These are phyloP conservation scores for Lepidotrigona ventralis DNA, from an alignment of 1,140 invertebrate genomes.

Conservation along the genomic window DNA sequence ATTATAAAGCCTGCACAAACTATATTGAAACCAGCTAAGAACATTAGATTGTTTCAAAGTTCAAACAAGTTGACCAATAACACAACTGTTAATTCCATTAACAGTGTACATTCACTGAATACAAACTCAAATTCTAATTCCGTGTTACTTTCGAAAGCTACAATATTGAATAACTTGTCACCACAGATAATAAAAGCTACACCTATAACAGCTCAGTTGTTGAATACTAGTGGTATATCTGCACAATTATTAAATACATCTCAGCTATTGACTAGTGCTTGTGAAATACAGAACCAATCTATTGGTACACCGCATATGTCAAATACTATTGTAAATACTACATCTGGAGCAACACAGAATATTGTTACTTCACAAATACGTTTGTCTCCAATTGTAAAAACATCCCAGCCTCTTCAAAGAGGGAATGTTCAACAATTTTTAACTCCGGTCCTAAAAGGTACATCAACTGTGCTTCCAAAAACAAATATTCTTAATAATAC, in stretches of 20 bases:
- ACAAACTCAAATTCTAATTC: constrained; percentile 62
- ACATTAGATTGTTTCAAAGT: constrained; percentile 68
- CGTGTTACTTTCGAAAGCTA: constrained; percentile 70
- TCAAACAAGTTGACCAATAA: constrained; percentile 60
- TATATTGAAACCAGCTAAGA: constrained; percentile 68
- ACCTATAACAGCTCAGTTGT: constrained; percentile 63
- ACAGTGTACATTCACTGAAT: constrained; percentile 46
- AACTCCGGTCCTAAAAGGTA: constrained; percentile 60
- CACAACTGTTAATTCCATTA: constrained; percentile 36
- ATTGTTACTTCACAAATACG: constrained; percentile 59
- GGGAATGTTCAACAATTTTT: constrained; percentile 65
- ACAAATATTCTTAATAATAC: constrained; percentile 58
- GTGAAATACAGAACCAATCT: constrained; percentile 51
- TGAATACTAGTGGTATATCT: constrained; percentile 69
- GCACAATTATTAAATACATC: constrained; percentile 66
- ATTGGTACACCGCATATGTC: constrained; percentile 48
- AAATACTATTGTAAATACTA: constrained; percentile 54
- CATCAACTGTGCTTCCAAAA: constrained; percentile 46
- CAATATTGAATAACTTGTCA: constrained; percentile 68
- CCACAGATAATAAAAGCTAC: constrained; percentile 65
- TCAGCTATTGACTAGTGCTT: constrained; percentile 57
- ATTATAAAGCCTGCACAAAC: constrained; percentile 68
- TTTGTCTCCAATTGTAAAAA: constrained; percentile 57
- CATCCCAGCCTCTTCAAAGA: constrained; percentile 55
- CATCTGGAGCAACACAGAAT: constrained; percentile 59